Evolutionary conservation across 2,113 vertebrate genomes (phyloP), one percentile per base, ranked within the genome.

Genomic region (Carassius carassius): DNA sequence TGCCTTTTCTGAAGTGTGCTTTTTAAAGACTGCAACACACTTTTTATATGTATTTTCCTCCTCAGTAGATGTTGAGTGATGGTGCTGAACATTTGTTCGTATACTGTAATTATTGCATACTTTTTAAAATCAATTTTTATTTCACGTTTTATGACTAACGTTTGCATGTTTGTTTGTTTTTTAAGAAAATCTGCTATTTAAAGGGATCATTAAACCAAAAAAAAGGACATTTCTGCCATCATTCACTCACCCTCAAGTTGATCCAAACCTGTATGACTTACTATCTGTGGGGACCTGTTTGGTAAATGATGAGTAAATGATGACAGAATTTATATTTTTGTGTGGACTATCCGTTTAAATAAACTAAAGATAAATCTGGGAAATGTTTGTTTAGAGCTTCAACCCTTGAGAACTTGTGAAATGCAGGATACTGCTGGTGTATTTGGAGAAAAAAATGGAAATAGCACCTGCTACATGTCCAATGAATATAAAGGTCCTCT

Each of bases 1-100:
- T 87, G 76, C 9, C 56, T 89, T 92, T 79, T 88, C 60, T 37
- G 87, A 84, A 81, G 58, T 82, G 72, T 75, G 54, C 67, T 86
- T 29, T 35, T 65, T 37, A 74, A 81, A 84, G 19, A 81, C 67
- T 17, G 73, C 67, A 78, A 35, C 80, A 86, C 60, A 65, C 76
- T 32, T 41, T 41, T 6, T 7, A 41, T 41, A 6, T 47, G 32
- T 32, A 67, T 63, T 62, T 84, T 82, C 19, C 54, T 58, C 14
- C 32, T 44, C n/a, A 16, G n/a, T 8, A 23, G 14, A 44, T n/a
- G 1, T 6, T 17, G n/a, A n/a, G n/a, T n/a, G 17, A n/a, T 12
- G 44, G 4, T 75, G 21, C 29, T 62, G 16, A 47, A 54, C 51
- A 54, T 5, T 17, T 54, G 51, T 54, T 54, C 14, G 5, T 54